Conservation (phyloP, 1,140 invertebrate species). For the Pteromalus puparum region DNA sequence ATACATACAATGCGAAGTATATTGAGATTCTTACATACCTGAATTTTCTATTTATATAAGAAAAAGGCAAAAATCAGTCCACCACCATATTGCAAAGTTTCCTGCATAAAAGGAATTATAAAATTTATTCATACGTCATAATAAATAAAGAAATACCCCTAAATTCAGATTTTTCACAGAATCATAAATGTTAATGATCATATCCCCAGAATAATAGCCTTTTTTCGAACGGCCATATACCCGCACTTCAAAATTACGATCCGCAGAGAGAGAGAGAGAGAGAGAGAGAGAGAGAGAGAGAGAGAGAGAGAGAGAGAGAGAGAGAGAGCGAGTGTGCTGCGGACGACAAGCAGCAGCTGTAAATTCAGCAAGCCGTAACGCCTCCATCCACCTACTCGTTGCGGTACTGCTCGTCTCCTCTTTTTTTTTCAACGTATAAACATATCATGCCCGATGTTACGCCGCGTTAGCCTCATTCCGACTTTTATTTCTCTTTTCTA, state of each 20-base stretch:
- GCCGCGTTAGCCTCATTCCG: background rate
- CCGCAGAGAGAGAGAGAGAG: background rate
- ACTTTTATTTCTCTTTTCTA: conserved; percentile 11
- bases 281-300: no score
- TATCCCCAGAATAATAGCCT: background rate
- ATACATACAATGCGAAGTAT: no score
- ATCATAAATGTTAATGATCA: background rate
- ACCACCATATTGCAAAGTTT: no score
- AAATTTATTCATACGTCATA: no score
- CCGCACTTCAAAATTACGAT: conserved; percentile 33
- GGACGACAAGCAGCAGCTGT: conserved; percentile 54
- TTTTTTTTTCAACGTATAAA: conserved; percentile 4
- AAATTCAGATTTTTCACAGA: background rate
- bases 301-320: no score
- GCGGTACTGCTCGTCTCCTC: background rate
- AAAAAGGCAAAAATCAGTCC: no score
- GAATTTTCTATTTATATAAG: no score
- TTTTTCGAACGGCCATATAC: background rate
- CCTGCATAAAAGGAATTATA: no score
- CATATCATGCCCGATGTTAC: conserved; percentile 16
- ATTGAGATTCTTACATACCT: no score
- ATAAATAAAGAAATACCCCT: no score
- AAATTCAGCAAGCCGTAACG: conserved; percentile 49
- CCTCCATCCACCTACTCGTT: conserved; percentile 17
- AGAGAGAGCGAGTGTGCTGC: background rate